phyloP scores from a whole-genome alignment of 2,888 invertebrate genomes.

The Calameuta filiformis region DNA sequence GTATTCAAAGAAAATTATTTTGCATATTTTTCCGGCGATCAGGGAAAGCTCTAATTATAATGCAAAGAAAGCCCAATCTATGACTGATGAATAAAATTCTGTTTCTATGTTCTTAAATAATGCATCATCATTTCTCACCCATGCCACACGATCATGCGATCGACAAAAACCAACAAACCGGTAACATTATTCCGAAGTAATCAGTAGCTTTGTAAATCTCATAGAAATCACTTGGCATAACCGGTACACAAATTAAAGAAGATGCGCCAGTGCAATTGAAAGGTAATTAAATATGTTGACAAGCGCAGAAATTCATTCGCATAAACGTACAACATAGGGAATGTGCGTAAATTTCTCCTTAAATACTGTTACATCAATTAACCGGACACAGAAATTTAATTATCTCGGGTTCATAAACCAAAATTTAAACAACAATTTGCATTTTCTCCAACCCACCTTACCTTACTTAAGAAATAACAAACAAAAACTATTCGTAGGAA shows the following conservation, averaged over 20 bases:
- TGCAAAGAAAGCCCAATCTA: constrained; percentile 28
- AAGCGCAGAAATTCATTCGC: not conserved
- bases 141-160: not conserved
- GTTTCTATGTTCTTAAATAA: constrained; percentile 39
- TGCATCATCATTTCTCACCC: not conserved
- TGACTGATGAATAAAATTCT: constrained; percentile 44
- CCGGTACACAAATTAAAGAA: not conserved
- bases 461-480: too few species aligned
- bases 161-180: not conserved
- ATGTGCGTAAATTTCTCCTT: not conserved
- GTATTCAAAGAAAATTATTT: not conserved
- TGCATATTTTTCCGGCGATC: constrained; percentile 17
- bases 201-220: not conserved
- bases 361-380: not conserved
- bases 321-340: not conserved
- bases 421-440: not conserved
- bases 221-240: not conserved
- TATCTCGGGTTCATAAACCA: not conserved
- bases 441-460: not conserved
- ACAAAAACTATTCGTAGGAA: not conserved
- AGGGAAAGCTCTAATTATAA: constrained; percentile 28
- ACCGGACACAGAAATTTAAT: not conserved
- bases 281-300: not conserved
- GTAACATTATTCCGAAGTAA: not conserved
- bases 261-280: not conserved